Conservation (phyloP, 2,113 vertebrate species). For the Ornithorhynchus anatinus region DNA sequence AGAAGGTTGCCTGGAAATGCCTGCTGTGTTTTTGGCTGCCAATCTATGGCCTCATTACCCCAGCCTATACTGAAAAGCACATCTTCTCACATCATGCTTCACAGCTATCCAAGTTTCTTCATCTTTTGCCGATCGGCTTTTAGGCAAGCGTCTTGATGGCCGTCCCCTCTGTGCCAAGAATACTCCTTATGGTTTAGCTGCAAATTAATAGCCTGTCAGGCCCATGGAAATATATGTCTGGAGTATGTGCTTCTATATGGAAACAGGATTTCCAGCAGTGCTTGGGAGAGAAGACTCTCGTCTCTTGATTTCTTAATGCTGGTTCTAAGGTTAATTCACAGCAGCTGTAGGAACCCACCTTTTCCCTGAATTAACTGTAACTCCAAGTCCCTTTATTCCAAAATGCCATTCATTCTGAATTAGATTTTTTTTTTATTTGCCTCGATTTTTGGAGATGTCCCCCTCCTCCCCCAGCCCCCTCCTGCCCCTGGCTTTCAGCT, state of each 20-base stretch:
- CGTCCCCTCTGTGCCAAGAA: conserved; percentile 12
- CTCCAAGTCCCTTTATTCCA: neutral
- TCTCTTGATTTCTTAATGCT: conserved; percentile 15
- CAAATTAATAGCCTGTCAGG: conserved; percentile 45
- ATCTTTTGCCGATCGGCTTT: conserved; percentile 29
- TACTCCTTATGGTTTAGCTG: conserved; percentile 24
- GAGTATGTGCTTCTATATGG: conserved; percentile 4
- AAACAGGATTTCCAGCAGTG: conserved; percentile 14
- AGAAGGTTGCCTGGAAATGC: conserved; percentile 13
- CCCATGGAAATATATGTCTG: conserved; percentile 32
- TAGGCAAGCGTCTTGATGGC: conserved; percentile 7
- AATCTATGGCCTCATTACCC: neutral
- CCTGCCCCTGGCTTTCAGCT: no score
- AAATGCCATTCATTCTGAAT: neutral
- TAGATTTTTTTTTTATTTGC: conserved; percentile 7
- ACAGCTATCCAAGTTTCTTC: neutral
- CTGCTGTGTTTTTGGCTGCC: neutral
- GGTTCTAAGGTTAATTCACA: conserved; percentile 30
- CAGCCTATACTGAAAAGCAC: neutral
- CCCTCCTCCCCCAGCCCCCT: neutral
- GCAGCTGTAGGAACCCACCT: conserved; percentile 2
- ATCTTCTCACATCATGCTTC: neutral
- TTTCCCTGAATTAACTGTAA: neutral
- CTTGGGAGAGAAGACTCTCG: conserved; percentile 7
- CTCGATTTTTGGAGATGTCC: neutral